A percentile compares a stretch with the other conserved stretches of the same genome.
Evolutionary conservation across 2,797 vertebrate species (phyloP).

Genomic region (Tragopan temminckii): DNA sequence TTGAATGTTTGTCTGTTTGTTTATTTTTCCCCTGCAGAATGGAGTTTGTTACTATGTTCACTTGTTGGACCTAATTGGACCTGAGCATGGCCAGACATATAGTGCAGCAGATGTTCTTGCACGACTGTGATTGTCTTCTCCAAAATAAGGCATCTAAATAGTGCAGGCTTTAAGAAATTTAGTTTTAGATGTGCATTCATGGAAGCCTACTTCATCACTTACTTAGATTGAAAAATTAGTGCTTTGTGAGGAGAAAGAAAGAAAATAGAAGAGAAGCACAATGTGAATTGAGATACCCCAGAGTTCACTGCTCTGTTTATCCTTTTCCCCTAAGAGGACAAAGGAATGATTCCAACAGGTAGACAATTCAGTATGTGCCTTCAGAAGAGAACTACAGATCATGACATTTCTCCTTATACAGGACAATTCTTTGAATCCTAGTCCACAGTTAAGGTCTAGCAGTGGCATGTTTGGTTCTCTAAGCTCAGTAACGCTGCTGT

Average conservation of each 20-base stretch:
- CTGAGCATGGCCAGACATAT: no score
- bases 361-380: background rate
- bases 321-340: background rate
- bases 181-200: background rate
- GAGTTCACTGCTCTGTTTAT: background rate
- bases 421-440: background rate
- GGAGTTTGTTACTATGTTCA: background rate
- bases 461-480: rapidly evolving
- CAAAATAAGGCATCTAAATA: background rate
- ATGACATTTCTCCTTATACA: background rate
- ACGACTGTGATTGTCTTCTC: background rate
- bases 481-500: background rate
- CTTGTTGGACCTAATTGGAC: background rate
- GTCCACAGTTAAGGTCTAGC: background rate
- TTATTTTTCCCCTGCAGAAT: background rate
- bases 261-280: background rate
- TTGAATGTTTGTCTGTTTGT: background rate
- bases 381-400: background rate
- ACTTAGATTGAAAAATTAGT: background rate
- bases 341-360: background rate
- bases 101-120: background rate
- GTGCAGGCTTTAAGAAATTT: background rate
- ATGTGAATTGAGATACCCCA: background rate
- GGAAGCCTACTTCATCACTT: background rate
- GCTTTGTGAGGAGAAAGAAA: background rate